Conservation (phyloP, 1,140 invertebrate genomes). For the Brachionus manjavacas region DNA sequence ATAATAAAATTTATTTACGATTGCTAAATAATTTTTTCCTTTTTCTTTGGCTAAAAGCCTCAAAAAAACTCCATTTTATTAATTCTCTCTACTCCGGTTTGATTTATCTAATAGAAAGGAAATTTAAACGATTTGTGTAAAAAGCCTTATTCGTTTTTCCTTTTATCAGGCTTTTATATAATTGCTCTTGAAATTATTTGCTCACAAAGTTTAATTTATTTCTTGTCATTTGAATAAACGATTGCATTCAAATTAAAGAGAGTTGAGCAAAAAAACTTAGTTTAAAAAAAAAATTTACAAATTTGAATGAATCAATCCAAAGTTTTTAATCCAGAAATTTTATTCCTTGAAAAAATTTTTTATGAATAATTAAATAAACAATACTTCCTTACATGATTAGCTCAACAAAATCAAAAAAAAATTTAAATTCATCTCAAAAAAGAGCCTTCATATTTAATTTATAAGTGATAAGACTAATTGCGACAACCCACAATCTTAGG, state of each 20-base stretch:
- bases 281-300: too few species aligned
- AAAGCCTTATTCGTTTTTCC: not conserved
- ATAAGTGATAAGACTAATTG: too few species aligned
- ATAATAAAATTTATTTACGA: not conserved
- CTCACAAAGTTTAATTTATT: not conserved
- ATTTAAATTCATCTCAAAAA: too few species aligned
- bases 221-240: not conserved
- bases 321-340: too few species aligned
- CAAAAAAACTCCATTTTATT: not conserved
- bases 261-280: too few species aligned
- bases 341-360: too few species aligned
- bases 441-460: too few species aligned
- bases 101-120: not conserved
- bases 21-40: not conserved
- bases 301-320: too few species aligned
- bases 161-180: not conserved
- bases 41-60: not conserved
- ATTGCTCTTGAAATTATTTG: not conserved
- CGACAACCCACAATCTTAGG: too few species aligned
- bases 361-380: too few species aligned
- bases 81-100: not conserved
- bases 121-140: not conserved
- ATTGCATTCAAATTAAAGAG: not conserved
- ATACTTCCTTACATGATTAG: too few species aligned
- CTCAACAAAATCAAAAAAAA: too few species aligned